Evolutionary conservation across 2,113 vertebrate genomes (phyloP).

Genomic region (Protomyctophum bolini): DNA sequence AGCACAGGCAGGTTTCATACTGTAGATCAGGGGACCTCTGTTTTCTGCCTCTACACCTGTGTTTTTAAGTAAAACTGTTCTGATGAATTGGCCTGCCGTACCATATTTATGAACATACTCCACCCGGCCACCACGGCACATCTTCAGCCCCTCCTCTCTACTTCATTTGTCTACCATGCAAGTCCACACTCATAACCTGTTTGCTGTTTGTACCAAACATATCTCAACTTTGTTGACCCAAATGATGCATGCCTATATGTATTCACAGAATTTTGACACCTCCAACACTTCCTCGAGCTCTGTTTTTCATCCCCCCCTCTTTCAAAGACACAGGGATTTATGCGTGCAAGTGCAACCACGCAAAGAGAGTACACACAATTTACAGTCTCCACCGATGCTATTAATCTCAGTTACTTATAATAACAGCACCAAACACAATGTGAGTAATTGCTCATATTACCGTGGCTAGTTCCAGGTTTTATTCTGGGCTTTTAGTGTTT

Average conservation of each 20-base stretch:
- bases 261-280: neutral
- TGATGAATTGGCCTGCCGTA: no score
- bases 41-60: no score
- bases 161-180: neutral
- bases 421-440: constrained; percentile 28
- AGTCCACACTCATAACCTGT: no score
- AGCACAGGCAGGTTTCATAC: no score
- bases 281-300: neutral
- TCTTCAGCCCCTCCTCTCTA: constrained; percentile 4
- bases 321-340: neutral
- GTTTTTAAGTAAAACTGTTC: no score
- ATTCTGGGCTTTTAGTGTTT: constrained; percentile 7
- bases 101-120: neutral
- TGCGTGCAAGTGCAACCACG: neutral
- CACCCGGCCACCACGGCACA: neutral
- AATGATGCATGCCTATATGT: neutral
- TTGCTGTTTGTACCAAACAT: no score
- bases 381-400: constrained; percentile 14
- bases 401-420: constrained; percentile 19
- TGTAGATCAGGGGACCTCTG: no score
- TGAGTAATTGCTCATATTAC: constrained; percentile 37
- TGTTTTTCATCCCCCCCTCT: neutral
- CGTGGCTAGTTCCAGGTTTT: constrained; percentile 31
- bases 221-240: neutral
- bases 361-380: constrained; percentile 4